These are phyloP conservation scores for Chionodraco myersi DNA, from an alignment of 2,113 vertebrate genomes.

Conservation along the genomic window DNA sequence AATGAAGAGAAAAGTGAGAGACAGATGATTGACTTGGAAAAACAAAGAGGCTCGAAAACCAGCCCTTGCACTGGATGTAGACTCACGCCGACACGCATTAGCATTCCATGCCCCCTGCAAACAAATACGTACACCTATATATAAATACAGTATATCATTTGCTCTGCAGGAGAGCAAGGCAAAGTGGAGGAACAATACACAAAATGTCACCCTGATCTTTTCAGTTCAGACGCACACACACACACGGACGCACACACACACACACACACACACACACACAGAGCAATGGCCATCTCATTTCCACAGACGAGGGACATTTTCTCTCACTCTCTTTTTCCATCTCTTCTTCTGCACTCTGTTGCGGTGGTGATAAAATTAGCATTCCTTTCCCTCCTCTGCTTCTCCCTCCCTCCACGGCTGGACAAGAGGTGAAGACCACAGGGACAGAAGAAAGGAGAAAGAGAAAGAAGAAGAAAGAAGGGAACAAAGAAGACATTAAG, in stretches of 20 bases:
- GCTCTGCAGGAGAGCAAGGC: slow-evolving; percentile 48
- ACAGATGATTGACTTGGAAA: slow-evolving; percentile 77
- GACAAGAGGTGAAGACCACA: slow-evolving; percentile 78
- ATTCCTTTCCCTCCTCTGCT: slow-evolving; percentile 77
- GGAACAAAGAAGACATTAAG: slow-evolving; percentile 60
- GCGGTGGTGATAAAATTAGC: slow-evolving; percentile 81
- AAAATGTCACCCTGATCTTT: slow-evolving; percentile 74
- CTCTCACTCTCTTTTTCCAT: slow-evolving; percentile 38
- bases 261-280: slow-evolving; percentile 39
- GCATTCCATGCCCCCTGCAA: slow-evolving; percentile 39
- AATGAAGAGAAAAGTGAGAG: slow-evolving; percentile 58
- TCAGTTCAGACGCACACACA: slow-evolving; percentile 39
- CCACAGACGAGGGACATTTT: slow-evolving; percentile 80
- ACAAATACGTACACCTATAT: slow-evolving; percentile 40
- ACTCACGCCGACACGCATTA: slow-evolving; percentile 36
- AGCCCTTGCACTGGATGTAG: slow-evolving; percentile 25
- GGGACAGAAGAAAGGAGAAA: slow-evolving; percentile 61
- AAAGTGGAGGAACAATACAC: slow-evolving; percentile 53
- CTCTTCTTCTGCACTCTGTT: slow-evolving; percentile 61
- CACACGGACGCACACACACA: slow-evolving; percentile 40
- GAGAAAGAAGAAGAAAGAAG: slow-evolving; percentile 59
- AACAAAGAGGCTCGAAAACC: slow-evolving; percentile 61
- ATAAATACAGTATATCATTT: slow-evolving; percentile 59
- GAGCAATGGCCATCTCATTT: slow-evolving; percentile 78
- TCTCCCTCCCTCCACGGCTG: slow-evolving; percentile 68